Evolutionary conservation across 2,113 vertebrate genomes (phyloP).

Genomic region (Chroicocephalus ridibundus): DNA sequence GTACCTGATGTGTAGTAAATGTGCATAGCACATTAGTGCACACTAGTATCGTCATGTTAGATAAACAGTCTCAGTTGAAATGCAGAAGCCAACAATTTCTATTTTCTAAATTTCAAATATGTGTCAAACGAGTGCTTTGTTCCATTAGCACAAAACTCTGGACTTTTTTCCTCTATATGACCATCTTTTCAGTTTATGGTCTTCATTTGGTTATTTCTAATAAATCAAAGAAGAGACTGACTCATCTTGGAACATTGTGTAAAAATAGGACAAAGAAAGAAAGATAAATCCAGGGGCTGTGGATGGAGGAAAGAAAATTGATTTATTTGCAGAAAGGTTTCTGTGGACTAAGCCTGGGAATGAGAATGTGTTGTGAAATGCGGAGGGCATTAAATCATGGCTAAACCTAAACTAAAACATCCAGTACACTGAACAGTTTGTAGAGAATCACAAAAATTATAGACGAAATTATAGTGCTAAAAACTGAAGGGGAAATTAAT

Average conservation of each 20-base stretch:
- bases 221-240: neutral
- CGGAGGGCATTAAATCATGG: neutral
- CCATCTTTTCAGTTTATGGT: neutral
- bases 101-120: neutral
- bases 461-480: neutral
- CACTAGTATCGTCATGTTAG: neutral
- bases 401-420: neutral
- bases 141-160: neutral
- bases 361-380: conserved; percentile 13
- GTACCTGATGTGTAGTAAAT: neutral
- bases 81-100: neutral
- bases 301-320: neutral
- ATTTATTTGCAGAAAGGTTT: conserved; percentile 32
- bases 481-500: neutral
- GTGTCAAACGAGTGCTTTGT: neutral
- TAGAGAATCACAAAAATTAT: neutral
- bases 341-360: neutral
- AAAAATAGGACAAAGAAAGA: neutral
- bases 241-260: neutral
- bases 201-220: neutral
- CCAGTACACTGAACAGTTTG: neutral
- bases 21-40: neutral
- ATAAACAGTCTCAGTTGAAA: neutral
- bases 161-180: neutral
- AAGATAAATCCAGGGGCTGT: neutral